Percentiles rank a stretch among this genome's conserved stretches.
These are phyloP conservation scores for Drosophila tsacasi DNA, from an alignment of 1,140 invertebrate species.

Conservation along the genomic window DNA sequence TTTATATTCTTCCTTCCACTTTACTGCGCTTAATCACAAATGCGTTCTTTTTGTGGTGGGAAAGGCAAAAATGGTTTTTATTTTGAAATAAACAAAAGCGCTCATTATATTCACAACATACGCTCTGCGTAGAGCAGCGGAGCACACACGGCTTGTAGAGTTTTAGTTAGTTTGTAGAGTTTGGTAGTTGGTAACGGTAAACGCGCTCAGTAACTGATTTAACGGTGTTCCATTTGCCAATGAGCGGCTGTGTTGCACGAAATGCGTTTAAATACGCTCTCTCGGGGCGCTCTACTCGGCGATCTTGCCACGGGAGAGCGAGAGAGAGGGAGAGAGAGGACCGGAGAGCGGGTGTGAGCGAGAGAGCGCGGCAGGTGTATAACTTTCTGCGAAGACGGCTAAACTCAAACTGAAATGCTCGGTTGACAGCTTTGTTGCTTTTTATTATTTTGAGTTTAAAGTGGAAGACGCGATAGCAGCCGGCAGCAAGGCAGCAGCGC, in stretches of 20 bases:
- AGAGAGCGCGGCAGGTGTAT: slow-evolving; percentile 53
- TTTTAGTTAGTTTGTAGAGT: slow-evolving; percentile 23
- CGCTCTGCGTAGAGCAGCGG: slow-evolving; percentile 32
- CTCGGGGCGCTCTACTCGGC: background rate
- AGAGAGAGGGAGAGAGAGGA: background rate
- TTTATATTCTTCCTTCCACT: slow-evolving; percentile 11
- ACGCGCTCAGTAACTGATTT: slow-evolving; percentile 13
- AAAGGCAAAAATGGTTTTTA: slow-evolving; percentile 81
- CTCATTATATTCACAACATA: slow-evolving; percentile 67
- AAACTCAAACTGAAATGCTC: slow-evolving; percentile 77
- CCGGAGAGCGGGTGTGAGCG: slow-evolving; percentile 8
- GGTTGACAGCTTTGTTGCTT: slow-evolving; percentile 78
- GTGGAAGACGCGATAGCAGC: slow-evolving; percentile 72
- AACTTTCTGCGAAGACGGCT: slow-evolving; percentile 80
- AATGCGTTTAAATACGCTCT: slow-evolving; percentile 59
- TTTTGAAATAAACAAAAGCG: slow-evolving; percentile 82
- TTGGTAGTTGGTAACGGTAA: slow-evolving; percentile 26
- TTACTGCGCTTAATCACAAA: slow-evolving; percentile 62
- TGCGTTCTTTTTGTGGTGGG: slow-evolving; percentile 83
- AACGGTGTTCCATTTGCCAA: slow-evolving; percentile 57
- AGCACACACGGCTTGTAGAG: background rate
- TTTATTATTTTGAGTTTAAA: slow-evolving; percentile 72
- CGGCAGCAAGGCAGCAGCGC: slow-evolving; percentile 15
- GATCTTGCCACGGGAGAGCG: slow-evolving; percentile 58
- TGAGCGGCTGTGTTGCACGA: slow-evolving; percentile 55